These are phyloP conservation scores for Pyxicephalus adspersus DNA, from an alignment of 2,113 vertebrate species.

Conservation along the genomic window DNA sequence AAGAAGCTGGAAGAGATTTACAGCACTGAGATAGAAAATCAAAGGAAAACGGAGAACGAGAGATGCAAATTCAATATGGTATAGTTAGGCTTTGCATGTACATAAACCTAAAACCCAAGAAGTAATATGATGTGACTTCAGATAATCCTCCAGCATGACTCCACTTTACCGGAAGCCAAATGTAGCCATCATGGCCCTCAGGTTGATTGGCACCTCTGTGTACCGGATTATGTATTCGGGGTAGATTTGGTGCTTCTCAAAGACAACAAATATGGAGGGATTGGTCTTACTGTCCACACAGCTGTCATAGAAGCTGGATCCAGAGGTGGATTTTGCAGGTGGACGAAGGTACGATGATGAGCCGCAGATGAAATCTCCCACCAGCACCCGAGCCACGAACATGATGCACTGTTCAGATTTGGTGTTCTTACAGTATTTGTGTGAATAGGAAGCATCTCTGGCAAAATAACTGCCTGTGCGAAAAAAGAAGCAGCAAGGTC, in stretches of 20 bases:
- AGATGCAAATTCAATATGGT: too few relatives aligned
- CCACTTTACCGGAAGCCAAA: background rate
- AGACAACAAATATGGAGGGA: conserved; percentile 90
- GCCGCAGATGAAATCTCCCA: conserved; percentile 81
- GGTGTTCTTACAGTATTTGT: conserved; percentile 67
- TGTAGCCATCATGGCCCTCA: background rate
- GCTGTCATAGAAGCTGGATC: conserved; percentile 80
- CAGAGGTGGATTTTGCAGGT: conserved; percentile 71
- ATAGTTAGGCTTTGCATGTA: too few relatives aligned
- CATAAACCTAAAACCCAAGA: too few relatives aligned
- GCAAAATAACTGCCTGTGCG: conserved; percentile 92
- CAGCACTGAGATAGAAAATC: too few relatives aligned
- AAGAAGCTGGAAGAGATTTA: too few relatives aligned
- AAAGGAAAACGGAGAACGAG: too few relatives aligned
- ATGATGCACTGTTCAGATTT: conserved; percentile 63
- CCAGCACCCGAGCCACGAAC: conserved; percentile 87
- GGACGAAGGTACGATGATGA: conserved; percentile 71
- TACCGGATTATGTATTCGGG: conserved; percentile 91
- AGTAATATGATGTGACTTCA: too few relatives aligned
- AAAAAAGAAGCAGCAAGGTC: conserved; percentile 33
- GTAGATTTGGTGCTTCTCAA: conserved; percentile 90
- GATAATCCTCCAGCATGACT: too few relatives aligned
- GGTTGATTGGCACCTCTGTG: background rate
- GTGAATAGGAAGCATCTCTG: conserved; percentile 83
- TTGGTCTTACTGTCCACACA: conserved; percentile 78